Percentiles rank a stretch among this genome's conserved stretches.
phyloP scores from a whole-genome alignment of 2,113 vertebrate species.

The Carassius auratus region DNA sequence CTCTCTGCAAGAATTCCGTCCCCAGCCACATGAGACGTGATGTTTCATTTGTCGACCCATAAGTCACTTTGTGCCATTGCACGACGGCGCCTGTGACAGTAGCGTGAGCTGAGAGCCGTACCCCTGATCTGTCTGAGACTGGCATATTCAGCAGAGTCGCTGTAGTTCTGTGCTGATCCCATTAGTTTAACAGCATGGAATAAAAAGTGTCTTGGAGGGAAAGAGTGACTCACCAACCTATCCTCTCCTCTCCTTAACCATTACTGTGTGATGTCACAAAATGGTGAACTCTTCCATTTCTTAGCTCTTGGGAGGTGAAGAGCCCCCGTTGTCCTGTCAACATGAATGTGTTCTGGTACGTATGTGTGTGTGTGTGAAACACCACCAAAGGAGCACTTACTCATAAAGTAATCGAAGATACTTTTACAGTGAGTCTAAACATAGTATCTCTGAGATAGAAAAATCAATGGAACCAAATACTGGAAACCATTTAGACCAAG shows the following conservation, averaged over 20 bases:
- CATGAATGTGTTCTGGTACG: background rate
- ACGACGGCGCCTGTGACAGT: slow-evolving; percentile 23
- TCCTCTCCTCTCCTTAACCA: slow-evolving; percentile 32
- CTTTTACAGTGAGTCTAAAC: slow-evolving; percentile 30
- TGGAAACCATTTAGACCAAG: slow-evolving; percentile 22
- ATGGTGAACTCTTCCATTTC: slow-evolving; percentile 65
- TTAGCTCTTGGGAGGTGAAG: slow-evolving; percentile 54
- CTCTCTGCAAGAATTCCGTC: slow-evolving; percentile 13
- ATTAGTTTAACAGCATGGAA: slow-evolving; percentile 68
- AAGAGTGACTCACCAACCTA: slow-evolving; percentile 58
- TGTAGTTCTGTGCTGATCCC: slow-evolving; percentile 63
- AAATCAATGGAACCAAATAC: slow-evolving; percentile 35
- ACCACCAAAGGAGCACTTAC: slow-evolving; percentile 18
- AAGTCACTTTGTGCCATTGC: slow-evolving; percentile 19
- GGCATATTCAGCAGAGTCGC: slow-evolving; percentile 52
- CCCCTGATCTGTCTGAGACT: slow-evolving; percentile 52
- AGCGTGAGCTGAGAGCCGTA: slow-evolving; percentile 21
- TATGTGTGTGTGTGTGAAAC: slow-evolving; percentile 23
- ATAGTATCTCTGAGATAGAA: slow-evolving; percentile 12
- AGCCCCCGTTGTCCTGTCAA: background rate
- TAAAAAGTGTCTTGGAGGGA: slow-evolving; percentile 59
- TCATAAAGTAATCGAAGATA: background rate
- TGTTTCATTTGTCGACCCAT: slow-evolving; percentile 16
- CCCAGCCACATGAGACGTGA: slow-evolving; percentile 11
- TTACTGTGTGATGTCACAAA: slow-evolving; percentile 64